Evolutionary conservation across 1,140 invertebrate genomes (phyloP), one percentile per base, ranked within the genome.

Genomic region (Aphelinus certus): DNA sequence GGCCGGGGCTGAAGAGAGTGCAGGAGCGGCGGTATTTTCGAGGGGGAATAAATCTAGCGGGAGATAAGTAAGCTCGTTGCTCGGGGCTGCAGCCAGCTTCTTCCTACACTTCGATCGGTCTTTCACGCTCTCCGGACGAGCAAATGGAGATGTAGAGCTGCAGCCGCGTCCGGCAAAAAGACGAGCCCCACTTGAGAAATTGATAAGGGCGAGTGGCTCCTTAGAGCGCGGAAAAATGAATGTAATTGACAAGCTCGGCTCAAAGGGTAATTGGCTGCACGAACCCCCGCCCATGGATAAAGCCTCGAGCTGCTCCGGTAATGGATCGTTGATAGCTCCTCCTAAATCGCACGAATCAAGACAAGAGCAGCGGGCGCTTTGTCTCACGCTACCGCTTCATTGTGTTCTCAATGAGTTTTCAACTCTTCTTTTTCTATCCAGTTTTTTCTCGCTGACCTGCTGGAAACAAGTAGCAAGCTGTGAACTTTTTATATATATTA

Each of bases 11-110:
- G 26, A 26, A 26, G 26, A 26, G 26, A 26, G 26, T 26, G 26
- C 26, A 26, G 26, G 26, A 26, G 62, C 2, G 43, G n/a, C 9
- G 7, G 26, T 73, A 66, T 66, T 73, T 73, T 60, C 45, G 62
- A 45, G 26, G 42, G 70, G n/a, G 10, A 51, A 73, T 73, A 73
- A 73, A 65, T 73, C 63, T 51, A 58, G 61, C 42, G 53, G 7
- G 63, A 57, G 71, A 66, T 73, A 65, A 57, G 70, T 64, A 63
- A 63, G 26, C 46, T n/a, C 43, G 10, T 7, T 45, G 45, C 26
- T 3, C 43, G 26, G 7, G n/a, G 2, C 10, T 51, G 26, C 6
- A 47, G 26, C 0, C 47, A 43, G 57, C 48, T 61, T 61, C 49
- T 10, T 7, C 9, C 48, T 47, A 42, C 60, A 42, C 6, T 42